These are phyloP conservation scores for Semnornis frantzii DNA, from an alignment of 2,113 vertebrate genomes.

Conservation along the genomic window DNA sequence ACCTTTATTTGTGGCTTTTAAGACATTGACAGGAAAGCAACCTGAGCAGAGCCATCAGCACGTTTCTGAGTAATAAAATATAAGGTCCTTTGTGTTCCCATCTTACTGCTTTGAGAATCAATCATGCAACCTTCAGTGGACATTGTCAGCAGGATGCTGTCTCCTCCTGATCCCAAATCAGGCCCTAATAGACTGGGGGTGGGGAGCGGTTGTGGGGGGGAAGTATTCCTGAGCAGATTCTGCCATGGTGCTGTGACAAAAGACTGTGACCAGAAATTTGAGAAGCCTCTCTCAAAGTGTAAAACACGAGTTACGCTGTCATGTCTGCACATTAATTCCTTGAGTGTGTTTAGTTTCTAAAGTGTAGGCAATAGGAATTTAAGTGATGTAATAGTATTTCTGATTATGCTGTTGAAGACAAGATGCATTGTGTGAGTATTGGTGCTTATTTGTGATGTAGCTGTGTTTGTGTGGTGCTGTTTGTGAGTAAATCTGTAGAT, in stretches of 20 bases:
- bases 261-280: not conserved
- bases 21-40: not conserved
- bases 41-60: not conserved
- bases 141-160: not conserved
- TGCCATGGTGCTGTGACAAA: constrained; percentile 18
- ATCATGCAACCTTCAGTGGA: not conserved
- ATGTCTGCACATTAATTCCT: constrained; percentile 27
- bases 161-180: not conserved
- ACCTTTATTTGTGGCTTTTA: not conserved
- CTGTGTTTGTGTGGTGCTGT: constrained; percentile 25
- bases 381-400: constrained; percentile 15
- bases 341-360: constrained; percentile 39
- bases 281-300: constrained; percentile 20
- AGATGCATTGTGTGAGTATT: constrained; percentile 28
- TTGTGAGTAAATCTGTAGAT: constrained; percentile 49
- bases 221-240: not conserved
- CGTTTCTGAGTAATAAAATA: not conserved
- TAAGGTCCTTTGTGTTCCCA: not conserved
- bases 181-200: not conserved
- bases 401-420: constrained; percentile 46
- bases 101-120: not conserved
- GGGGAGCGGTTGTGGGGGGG: too few relatives aligned
- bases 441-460: constrained; percentile 55
- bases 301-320: not conserved
- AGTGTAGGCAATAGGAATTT: constrained; percentile 39